Evolutionary conservation across 2,888 invertebrate species (phyloP), one percentile per base, ranked within the genome.

Genomic region (Orthonevra nobilis): DNA sequence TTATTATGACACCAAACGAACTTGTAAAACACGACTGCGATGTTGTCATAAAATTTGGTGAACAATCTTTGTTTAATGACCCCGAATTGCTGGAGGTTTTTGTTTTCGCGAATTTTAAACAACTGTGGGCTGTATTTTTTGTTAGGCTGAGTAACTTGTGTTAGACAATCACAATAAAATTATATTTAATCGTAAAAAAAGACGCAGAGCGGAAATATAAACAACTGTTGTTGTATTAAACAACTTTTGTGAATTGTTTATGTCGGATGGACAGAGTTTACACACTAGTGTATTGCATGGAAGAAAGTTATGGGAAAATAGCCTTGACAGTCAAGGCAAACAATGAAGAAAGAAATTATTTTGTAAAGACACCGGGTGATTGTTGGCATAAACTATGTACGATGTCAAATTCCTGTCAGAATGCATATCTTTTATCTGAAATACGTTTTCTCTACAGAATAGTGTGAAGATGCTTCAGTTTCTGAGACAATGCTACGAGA

Each of bases 271-370:
- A 52, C 23, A 5, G 5, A 52, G 23, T 23, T 32, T 12, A 34
- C 68, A 20, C 56, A 38, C 12, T 10, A 44, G 40, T 10, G 15
- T 58, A n/a, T n/a, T n/a, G n/a, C n/a, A n/a, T n/a, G 23, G 38
- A 66, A 58, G 38, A 44, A 52, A 28, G 64, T 28, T 40, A 50
- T 19, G 28, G 50, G 9, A 17, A 42, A 58, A 48, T 7, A 50
- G 14, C 56, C 56, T 73, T 64, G 58, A 34, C 19, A 36, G 12
- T 66, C 40, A 58, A 66, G 66, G 66, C 23, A 58, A 56, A n/a
- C n/a, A n/a, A n/a, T n/a, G n/a, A n/a, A n/a, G n/a, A n/a, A n/a
- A n/a, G n/a, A n/a, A n/a, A n/a, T n/a, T n/a, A n/a, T n/a, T n/a
- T n/a, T n/a, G n/a, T n/a, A n/a, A n/a, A n/a, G n/a, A n/a, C n/a